phyloP scores from a whole-genome alignment of 2,888 invertebrate genomes.

The Drosophila ustulata region DNA sequence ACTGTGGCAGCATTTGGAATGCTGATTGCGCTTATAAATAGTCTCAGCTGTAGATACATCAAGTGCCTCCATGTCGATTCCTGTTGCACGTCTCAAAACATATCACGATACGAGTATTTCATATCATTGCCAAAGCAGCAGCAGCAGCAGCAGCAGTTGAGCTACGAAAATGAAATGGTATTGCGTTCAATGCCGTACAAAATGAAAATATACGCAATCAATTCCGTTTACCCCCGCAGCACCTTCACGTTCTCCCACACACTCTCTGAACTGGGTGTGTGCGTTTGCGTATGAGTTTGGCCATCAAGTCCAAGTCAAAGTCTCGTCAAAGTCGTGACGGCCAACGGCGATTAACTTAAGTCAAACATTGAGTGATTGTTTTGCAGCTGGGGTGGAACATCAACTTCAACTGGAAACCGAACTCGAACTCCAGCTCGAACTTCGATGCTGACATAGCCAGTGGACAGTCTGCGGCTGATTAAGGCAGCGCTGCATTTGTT shows the following conservation, averaged over 20 bases:
- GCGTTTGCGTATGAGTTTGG: neutral
- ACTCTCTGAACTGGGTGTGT: conserved; percentile 19
- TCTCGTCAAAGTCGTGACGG: conserved; percentile 58
- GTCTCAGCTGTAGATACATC: conserved; percentile 4
- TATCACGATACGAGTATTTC: conserved; percentile 46
- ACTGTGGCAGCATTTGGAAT: neutral
- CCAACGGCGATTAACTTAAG: conserved; percentile 80
- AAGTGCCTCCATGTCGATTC: conserved; percentile 29
- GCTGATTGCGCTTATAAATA: conserved; percentile 7
- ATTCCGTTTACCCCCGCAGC: conserved; percentile 64
- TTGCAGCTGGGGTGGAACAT: conserved; percentile 47
- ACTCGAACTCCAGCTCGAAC: conserved; percentile 9
- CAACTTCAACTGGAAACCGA: conserved; percentile 11
- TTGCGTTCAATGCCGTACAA: conserved; percentile 61
- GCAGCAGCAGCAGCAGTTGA: conserved; percentile 19
- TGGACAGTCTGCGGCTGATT: conserved; percentile 64
- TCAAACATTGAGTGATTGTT: conserved; percentile 80
- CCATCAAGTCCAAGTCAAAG: conserved; percentile 43
- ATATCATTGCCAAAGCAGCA: conserved; percentile 34
- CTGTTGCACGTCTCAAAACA: conserved; percentile 21
- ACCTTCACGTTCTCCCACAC: conserved; percentile 29
- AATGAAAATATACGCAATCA: conserved; percentile 78
- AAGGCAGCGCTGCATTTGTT: conserved; percentile 69
- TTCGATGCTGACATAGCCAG: neutral
- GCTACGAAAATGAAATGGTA: conserved; percentile 67